Evolutionary conservation across 1,140 invertebrate species (phyloP).

Genomic region (Panagrolaimus sp.): DNA sequence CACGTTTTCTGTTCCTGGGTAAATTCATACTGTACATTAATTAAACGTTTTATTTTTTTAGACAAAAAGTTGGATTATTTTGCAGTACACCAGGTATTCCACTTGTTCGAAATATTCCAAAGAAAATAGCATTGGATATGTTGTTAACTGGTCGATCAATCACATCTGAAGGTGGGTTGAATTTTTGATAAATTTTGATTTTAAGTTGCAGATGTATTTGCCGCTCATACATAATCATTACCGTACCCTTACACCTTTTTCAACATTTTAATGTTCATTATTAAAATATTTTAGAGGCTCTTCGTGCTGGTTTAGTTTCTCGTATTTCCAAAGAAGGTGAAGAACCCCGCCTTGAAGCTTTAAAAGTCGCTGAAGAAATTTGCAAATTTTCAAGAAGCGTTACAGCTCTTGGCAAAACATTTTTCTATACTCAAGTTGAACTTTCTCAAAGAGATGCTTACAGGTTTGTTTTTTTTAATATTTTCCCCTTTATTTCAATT

Average conservation of each 20-base stretch:
- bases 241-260: conserved; percentile 15
- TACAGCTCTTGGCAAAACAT: conserved; percentile 77
- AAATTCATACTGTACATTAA: conserved; percentile 51
- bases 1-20: conserved; percentile 89
- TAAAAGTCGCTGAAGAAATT: conserved; percentile 72
- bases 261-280: conserved; percentile 24
- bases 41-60: conserved; percentile 18
- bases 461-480: conserved; percentile 60
- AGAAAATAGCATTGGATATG: conserved; percentile 78
- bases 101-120: conserved; percentile 70
- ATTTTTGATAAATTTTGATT: conserved; percentile 19
- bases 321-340: conserved; percentile 70
- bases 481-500: not conserved
- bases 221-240: conserved; percentile 10
- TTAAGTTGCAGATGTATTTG: conserved; percentile 18
- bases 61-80: conserved; percentile 75
- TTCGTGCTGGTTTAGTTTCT: conserved; percentile 74
- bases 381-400: conserved; percentile 75
- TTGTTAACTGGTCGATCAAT: conserved; percentile 76
- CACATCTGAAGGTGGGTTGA: conserved; percentile 65
- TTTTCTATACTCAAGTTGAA: conserved; percentile 77
- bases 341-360: conserved; percentile 67
- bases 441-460: conserved; percentile 72
- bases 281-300: conserved; percentile 69
- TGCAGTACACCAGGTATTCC: conserved; percentile 91